Conservation (phyloP, 2,113 vertebrate species). For the Porphyrio hochstetteri region DNA sequence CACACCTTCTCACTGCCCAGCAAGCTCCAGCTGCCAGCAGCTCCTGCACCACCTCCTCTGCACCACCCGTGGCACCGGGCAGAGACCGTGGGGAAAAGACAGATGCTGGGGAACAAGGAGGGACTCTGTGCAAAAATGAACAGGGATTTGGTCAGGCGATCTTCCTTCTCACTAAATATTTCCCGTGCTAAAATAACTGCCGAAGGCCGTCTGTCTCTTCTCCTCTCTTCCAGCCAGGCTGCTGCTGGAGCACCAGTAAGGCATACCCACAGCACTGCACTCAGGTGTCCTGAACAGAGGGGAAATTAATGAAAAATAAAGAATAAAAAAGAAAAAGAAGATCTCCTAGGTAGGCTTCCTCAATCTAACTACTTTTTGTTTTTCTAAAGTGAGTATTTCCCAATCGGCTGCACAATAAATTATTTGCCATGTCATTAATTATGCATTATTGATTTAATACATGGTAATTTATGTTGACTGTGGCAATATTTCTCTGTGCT, state of each 20-base stretch:
- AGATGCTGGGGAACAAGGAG: accelerated
- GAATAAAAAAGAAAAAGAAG: no score
- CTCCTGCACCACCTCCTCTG: background rate
- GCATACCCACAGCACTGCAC: background rate
- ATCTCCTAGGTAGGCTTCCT: background rate
- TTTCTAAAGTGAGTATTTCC: background rate
- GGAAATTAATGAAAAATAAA: background rate
- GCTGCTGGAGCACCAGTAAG: no score
- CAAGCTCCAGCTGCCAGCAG: background rate
- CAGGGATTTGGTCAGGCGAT: background rate
- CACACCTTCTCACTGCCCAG: accelerated
- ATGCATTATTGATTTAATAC: conserved; percentile 33
- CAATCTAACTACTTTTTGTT: background rate
- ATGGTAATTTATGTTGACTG: background rate
- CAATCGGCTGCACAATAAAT: background rate
- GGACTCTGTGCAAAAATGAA: background rate
- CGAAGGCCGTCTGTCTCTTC: background rate
- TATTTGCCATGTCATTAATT: background rate
- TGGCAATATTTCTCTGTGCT: conserved; percentile 1
- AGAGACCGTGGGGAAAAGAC: background rate
- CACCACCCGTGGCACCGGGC: accelerated
- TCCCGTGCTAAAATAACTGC: background rate
- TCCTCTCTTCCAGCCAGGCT: background rate
- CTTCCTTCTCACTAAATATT: background rate
- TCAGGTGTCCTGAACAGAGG: background rate